phyloP scores from a whole-genome alignment of 2,888 invertebrate genomes.

The Bugula neritina region DNA sequence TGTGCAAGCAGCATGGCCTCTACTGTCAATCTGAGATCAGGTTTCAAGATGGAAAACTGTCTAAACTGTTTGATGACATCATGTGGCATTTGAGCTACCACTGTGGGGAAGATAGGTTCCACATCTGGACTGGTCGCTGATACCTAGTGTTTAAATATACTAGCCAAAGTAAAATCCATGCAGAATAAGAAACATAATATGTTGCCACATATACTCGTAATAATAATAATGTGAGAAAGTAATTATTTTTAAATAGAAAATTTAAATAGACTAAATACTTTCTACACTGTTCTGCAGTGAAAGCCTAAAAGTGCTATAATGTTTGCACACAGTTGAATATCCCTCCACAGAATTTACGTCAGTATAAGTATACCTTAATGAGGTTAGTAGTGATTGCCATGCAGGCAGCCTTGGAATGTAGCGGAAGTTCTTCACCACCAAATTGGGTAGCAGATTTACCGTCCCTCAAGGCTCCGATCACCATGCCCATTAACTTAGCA shows the following conservation, averaged over 20 bases:
- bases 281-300: no score
- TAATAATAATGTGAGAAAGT: no score
- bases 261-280: no score
- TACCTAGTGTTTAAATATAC: no score
- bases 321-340: no score
- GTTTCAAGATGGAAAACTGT: constrained; percentile 41
- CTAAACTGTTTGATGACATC: constrained; percentile 45
- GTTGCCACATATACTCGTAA: no score
- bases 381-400: constrained; percentile 22
- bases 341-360: no score
- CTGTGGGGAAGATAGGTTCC: constrained; percentile 41
- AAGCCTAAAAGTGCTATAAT: no score
- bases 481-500: constrained; percentile 41
- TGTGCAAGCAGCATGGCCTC: constrained; percentile 47
- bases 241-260: no score
- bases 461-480: constrained; percentile 41
- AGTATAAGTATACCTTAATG: constrained; percentile 20
- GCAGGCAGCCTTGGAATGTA: constrained; percentile 30
- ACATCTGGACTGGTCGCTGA: constrained; percentile 41
- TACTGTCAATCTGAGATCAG: constrained; percentile 39
- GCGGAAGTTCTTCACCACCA: constrained; percentile 42
- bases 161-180: no score
- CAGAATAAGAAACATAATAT: no score
- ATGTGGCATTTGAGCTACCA: constrained; percentile 40
- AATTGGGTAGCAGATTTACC: constrained; percentile 41